These are phyloP conservation scores for Saccopteryx leptura DNA, from an alignment of 2,113 vertebrate species.

Conservation along the genomic window DNA sequence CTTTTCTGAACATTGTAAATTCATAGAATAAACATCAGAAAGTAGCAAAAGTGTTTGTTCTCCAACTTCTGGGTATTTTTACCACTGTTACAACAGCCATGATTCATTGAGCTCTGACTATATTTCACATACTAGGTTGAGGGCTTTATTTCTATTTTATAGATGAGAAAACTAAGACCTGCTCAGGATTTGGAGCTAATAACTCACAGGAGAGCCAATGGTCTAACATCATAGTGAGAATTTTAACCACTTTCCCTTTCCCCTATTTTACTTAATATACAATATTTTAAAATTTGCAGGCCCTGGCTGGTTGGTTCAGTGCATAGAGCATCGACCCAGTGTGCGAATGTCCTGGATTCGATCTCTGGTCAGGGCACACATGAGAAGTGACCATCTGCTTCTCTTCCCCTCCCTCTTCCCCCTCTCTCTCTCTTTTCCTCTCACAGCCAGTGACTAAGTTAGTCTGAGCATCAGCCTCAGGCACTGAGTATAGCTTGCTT, in stretches of 20 bases:
- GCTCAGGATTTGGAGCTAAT: not conserved
- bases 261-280: too few relatives aligned
- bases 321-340: too few relatives aligned
- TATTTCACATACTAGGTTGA: not conserved
- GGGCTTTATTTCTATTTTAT: not conserved
- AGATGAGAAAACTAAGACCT: not conserved
- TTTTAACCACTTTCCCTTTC: not conserved
- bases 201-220: not conserved
- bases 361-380: too few relatives aligned
- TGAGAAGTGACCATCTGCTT: too few relatives aligned
- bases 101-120: fast-evolving
- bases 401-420: too few relatives aligned
- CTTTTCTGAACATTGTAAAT: not conserved
- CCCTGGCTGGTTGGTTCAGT: too few relatives aligned
- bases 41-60: not conserved
- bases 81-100: fast-evolving
- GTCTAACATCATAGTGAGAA: not conserved
- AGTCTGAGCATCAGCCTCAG: too few relatives aligned
- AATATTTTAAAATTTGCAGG: too few relatives aligned
- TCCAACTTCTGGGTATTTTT: fast-evolving
- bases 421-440: too few relatives aligned
- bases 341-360: too few relatives aligned
- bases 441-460: too few relatives aligned
- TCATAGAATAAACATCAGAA: not conserved
- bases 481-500: too few relatives aligned